A percentile compares a stretch with the other conserved stretches of the same genome.
Evolutionary conservation across 2,888 invertebrate species (phyloP).

Genomic region (Anodontia alba): DNA sequence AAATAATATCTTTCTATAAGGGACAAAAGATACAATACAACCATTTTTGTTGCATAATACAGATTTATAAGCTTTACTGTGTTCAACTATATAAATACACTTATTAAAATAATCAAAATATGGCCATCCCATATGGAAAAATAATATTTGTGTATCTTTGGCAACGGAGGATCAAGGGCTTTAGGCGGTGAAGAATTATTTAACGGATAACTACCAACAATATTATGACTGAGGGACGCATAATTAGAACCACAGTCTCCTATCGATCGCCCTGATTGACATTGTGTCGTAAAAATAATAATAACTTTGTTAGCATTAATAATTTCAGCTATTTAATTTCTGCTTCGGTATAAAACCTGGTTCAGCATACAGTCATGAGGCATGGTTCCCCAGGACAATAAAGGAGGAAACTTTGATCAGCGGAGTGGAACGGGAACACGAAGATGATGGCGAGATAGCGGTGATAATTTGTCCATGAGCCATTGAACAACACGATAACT

Average conservation of each 20-base stretch:
- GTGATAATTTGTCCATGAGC: constrained; percentile 16
- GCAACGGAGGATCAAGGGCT: constrained; percentile 5
- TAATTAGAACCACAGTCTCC: background rate
- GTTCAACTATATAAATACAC: background rate
- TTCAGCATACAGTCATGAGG: background rate
- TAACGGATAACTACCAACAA: background rate
- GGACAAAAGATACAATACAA: constrained; percentile 2
- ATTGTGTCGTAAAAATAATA: background rate
- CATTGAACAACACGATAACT: constrained; percentile 7
- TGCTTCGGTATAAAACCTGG: background rate
- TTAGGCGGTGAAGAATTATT: background rate
- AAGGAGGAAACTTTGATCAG: background rate
- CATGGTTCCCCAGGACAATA: constrained; percentile 7
- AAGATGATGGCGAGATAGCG: constrained; percentile 7
- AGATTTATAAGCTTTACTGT: constrained; percentile 14
- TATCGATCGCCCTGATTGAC: background rate
- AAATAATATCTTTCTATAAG: background rate
- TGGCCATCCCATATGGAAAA: constrained; percentile 5
- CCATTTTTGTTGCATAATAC: constrained; percentile 17
- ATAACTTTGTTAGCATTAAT: background rate
- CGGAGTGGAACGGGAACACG: background rate
- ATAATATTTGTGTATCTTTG: constrained; percentile 9
- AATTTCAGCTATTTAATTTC: background rate
- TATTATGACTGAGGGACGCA: background rate
- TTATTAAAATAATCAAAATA: constrained; percentile 12